A percentile compares a stretch with the other conserved stretches of the same genome.
These are phyloP conservation scores for Tricholauxania praeusta DNA, from an alignment of 2,888 invertebrate species.

Conservation along the genomic window DNA sequence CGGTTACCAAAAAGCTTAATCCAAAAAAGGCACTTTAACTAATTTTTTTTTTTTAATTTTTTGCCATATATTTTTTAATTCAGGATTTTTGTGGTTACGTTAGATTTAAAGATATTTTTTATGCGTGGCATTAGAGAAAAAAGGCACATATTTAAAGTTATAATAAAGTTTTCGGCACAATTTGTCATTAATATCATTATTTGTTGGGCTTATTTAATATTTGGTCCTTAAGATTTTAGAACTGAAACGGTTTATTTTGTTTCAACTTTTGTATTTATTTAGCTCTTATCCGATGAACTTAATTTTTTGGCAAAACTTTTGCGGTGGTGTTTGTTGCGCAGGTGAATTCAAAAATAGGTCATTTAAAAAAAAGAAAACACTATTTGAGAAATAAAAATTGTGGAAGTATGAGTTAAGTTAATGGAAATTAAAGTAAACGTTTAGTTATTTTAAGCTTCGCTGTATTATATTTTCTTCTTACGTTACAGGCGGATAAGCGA, in stretches of 20 bases:
- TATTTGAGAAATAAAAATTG: not conserved
- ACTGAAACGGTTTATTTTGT: too few species aligned
- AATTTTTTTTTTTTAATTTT: not conserved
- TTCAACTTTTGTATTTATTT: too few species aligned
- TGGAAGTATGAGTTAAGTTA: not conserved
- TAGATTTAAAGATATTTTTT: not conserved
- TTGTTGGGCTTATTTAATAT: not conserved
- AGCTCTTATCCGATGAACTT: too few species aligned
- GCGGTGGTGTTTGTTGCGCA: too few species aligned
- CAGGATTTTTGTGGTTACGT: not conserved
- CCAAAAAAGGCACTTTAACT: constrained; percentile 23
- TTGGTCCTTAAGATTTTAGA: too few species aligned
- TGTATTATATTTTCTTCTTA: too few species aligned
- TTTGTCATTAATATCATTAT: not conserved
- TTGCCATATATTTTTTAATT: too few species aligned
- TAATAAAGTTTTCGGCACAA: constrained; percentile 29
- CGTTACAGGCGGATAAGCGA: too few species aligned
- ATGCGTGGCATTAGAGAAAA: constrained; percentile 9
- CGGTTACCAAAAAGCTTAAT: not conserved
- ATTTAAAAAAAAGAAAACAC: constrained; percentile 8
- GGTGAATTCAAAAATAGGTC: not conserved
- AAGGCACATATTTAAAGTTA: constrained; percentile 14
- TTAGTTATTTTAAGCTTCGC: too few species aligned
- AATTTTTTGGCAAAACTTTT: too few species aligned
- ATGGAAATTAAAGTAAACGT: too few species aligned